phyloP scores from a whole-genome alignment of 1,140 invertebrate genomes.

The Drosophila trapezifrons region DNA sequence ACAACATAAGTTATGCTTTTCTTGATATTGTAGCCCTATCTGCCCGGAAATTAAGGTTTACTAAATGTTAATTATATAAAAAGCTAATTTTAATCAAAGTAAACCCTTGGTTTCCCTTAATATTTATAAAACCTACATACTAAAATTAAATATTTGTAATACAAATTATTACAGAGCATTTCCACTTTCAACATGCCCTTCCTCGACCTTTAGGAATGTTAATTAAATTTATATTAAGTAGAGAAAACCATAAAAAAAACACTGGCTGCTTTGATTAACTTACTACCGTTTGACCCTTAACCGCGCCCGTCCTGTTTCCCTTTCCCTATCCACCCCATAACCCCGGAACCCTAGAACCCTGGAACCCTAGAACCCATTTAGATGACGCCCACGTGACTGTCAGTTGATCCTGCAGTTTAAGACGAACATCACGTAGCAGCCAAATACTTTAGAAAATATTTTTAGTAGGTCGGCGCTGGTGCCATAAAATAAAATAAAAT shows the following conservation, averaged over 20 bases:
- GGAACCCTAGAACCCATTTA: conserved; percentile 27
- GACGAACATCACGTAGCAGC: conserved; percentile 68
- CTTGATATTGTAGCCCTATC: no score
- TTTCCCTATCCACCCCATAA: not conserved
- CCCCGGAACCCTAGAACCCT: conserved; percentile 7
- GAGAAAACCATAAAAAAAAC: conserved; percentile 27
- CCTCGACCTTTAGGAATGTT: not conserved
- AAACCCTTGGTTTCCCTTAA: no score
- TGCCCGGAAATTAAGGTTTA: no score
- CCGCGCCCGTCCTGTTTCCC: not conserved
- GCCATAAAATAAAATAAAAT: conserved; percentile 53
- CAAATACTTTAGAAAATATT: conserved; percentile 71
- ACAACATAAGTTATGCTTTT: no score
- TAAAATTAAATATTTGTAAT: not conserved
- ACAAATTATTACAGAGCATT: not conserved
- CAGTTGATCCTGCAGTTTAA: conserved; percentile 58
- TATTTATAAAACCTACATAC: not conserved
- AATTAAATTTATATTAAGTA: conserved; percentile 39
- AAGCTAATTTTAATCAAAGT: not conserved
- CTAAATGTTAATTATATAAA: not conserved
- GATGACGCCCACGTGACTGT: conserved; percentile 55
- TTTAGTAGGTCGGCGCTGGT: conserved; percentile 42
- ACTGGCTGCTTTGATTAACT: conserved; percentile 56
- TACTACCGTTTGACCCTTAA: conserved; percentile 32
- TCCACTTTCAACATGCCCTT: no score